Evolutionary conservation across 2,797 vertebrate genomes (phyloP).

Genomic region (Pitangus sulphuratus): DNA sequence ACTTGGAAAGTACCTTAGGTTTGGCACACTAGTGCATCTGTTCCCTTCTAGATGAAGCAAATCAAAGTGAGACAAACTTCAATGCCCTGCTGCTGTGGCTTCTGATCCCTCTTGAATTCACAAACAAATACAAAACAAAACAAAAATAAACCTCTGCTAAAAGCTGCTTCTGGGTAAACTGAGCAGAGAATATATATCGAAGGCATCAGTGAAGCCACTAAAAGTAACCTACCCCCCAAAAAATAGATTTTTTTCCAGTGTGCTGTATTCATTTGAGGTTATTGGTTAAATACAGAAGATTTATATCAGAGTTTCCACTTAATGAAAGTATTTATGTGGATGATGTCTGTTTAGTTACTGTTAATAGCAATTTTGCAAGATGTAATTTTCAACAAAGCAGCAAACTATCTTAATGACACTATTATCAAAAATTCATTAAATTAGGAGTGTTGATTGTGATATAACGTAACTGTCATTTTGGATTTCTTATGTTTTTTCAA

Average conservation of each 20-base stretch:
- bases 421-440: background rate
- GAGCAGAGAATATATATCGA: background rate
- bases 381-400: background rate
- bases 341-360: background rate
- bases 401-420: background rate
- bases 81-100: background rate
- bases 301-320: constrained; percentile 30
- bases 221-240: background rate
- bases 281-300: constrained; percentile 49
- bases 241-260: constrained; percentile 37
- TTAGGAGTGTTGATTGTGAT: background rate
- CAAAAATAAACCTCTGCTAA: background rate
- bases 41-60: background rate
- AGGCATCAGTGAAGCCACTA: constrained; percentile 20
- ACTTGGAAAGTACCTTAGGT: background rate
- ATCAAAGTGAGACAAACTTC: background rate
- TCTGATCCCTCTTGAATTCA: background rate
- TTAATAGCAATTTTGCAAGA: background rate
- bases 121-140: background rate
- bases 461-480: background rate
- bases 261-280: constrained; percentile 35
- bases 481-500: background rate
- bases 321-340: constrained; percentile 7
- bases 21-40: background rate
- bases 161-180: background rate